Conservation (phyloP, 2,797 vertebrate species). For the Poeciliopsis gracilis region DNA sequence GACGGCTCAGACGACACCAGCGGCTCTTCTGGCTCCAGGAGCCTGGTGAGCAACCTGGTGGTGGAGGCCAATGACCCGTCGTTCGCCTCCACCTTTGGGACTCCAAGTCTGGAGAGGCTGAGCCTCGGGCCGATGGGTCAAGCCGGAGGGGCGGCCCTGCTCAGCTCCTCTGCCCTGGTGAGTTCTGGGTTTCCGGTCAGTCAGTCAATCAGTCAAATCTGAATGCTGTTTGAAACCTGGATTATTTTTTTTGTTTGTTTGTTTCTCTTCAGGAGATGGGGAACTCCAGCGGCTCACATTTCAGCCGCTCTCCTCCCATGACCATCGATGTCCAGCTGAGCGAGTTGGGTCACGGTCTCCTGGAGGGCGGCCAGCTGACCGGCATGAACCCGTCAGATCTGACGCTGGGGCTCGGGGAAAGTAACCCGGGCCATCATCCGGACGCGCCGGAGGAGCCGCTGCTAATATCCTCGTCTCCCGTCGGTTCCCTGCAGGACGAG, state of each 20-base stretch:
- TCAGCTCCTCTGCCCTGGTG: conserved; percentile 82
- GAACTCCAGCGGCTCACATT: conserved; percentile 87
- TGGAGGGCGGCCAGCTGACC: conserved; percentile 85
- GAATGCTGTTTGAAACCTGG: neutral
- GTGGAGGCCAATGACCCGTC: conserved; percentile 81
- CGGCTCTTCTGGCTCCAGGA: conserved; percentile 75
- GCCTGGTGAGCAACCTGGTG: conserved; percentile 77
- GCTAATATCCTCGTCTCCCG: conserved; percentile 87
- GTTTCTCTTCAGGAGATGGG: conserved; percentile 83
- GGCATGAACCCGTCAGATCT: conserved; percentile 93
- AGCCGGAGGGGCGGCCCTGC: conserved; percentile 74
- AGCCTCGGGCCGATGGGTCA: conserved; percentile 75
- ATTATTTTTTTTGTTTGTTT: neutral
- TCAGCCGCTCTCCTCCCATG: conserved; percentile 89
- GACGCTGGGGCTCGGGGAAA: conserved; percentile 85
- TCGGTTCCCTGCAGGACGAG: conserved; percentile 88
- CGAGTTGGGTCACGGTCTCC: conserved; percentile 85
- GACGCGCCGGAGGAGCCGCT: conserved; percentile 84
- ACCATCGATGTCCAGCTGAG: conserved; percentile 91
- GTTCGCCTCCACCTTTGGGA: conserved; percentile 79
- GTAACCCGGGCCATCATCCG: conserved; percentile 78
- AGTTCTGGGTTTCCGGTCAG: conserved; percentile 29
- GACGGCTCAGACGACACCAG: conserved; percentile 65
- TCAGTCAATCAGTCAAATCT: neutral
- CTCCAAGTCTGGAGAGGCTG: conserved; percentile 80